phyloP scores from a whole-genome alignment of 2,888 invertebrate species.

The Patella ulyssiponensis region DNA sequence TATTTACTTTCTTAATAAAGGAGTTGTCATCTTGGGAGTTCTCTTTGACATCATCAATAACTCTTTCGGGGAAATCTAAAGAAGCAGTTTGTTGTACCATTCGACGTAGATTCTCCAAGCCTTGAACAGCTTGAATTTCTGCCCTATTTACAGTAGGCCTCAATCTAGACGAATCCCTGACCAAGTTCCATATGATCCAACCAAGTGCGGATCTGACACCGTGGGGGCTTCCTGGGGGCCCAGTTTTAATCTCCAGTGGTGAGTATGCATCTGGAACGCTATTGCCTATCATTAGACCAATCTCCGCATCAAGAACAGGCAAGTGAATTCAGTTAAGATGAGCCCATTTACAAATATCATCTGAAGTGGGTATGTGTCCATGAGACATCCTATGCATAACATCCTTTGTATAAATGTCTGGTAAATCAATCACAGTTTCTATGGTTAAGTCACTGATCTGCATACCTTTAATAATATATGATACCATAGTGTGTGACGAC shows the following conservation, averaged over 20 bases:
- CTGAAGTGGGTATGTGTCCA: constrained; percentile 20
- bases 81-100: constrained; percentile 15
- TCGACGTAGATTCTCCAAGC: constrained; percentile 8
- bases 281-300: constrained; percentile 25
- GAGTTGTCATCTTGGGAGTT: constrained; percentile 20
- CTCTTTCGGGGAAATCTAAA: constrained; percentile 26
- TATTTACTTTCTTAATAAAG: constrained; percentile 18
- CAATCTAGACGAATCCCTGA: not conserved
- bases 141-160: not conserved
- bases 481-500: constrained; percentile 4
- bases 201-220: constrained; percentile 19
- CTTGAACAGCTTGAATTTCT: not conserved
- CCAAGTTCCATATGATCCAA: constrained; percentile 29
- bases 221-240: constrained; percentile 28
- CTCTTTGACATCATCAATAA: constrained; percentile 17
- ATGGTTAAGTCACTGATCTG: constrained; percentile 5
- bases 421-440: constrained; percentile 6
- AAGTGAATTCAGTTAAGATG: constrained; percentile 15
- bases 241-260: constrained; percentile 21
- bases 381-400: constrained; percentile 19
- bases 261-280: constrained; percentile 24
- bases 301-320: constrained; percentile 14
- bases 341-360: constrained; percentile 21
- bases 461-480: constrained; percentile 1
- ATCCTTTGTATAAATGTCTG: constrained; percentile 18